Evolutionary conservation across 1,140 invertebrate species (phyloP).

Genomic region (Pseudobourletiella spinata): DNA sequence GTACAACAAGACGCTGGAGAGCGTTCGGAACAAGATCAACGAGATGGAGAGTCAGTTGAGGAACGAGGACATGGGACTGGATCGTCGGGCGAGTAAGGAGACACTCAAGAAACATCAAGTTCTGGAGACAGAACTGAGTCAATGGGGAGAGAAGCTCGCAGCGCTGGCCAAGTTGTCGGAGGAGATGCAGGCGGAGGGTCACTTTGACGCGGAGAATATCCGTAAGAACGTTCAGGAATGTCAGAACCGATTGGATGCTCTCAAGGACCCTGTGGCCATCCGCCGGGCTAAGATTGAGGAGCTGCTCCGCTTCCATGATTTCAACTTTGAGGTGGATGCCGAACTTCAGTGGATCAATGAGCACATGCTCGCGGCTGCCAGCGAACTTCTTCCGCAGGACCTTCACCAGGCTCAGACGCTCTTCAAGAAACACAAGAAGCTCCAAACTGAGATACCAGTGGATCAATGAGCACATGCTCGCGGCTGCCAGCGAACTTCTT

Average conservation of each 20-base stretch:
- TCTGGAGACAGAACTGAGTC: constrained; percentile 67
- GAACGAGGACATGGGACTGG: constrained; percentile 69
- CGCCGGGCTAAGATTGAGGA: constrained; percentile 75
- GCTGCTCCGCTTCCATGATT: constrained; percentile 80
- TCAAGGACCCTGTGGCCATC: constrained; percentile 45
- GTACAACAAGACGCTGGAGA: constrained; percentile 53
- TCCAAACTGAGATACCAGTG: constrained; percentile 88
- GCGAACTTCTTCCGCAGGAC: constrained; percentile 65
- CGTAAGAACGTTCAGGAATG: constrained; percentile 65
- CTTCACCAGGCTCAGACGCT: constrained; percentile 84
- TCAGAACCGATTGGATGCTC: constrained; percentile 47
- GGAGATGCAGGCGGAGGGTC: constrained; percentile 76
- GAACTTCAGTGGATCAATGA: constrained; percentile 95
- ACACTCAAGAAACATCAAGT: constrained; percentile 75
- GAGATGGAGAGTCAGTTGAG: constrained; percentile 65
- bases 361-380: constrained; percentile 67
- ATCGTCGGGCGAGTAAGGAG: constrained; percentile 79
- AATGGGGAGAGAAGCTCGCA: constrained; percentile 65
- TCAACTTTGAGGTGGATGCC: constrained; percentile 83
- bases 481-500: constrained; percentile 63
- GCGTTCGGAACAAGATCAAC: constrained; percentile 68
- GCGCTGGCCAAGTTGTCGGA: constrained; percentile 69
- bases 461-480: constrained; percentile 80
- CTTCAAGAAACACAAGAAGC: constrained; percentile 87
- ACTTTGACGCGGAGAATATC: constrained; percentile 85